Conservation (phyloP, 2,888 invertebrate genomes). For the Antheraea yamamai region DNA sequence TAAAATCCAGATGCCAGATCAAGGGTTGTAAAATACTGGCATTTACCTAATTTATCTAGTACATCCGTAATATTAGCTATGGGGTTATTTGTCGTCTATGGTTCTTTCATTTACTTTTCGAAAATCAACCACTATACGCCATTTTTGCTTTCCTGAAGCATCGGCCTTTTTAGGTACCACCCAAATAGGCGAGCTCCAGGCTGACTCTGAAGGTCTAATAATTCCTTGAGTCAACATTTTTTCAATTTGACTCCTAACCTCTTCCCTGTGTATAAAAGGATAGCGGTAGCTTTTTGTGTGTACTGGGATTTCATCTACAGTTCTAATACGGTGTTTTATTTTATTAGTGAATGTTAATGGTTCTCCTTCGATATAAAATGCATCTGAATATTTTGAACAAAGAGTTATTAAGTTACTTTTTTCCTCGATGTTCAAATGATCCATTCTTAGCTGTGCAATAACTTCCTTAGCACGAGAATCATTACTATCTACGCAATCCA, state of each 20-base stretch:
- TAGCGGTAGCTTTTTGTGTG: slow-evolving; percentile 27
- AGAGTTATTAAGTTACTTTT: too few species aligned
- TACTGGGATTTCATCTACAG: slow-evolving; percentile 23
- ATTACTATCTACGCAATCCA: slow-evolving; percentile 28
- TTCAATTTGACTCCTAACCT: slow-evolving; percentile 24
- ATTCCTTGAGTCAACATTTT: slow-evolving; percentile 27
- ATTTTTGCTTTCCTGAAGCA: slow-evolving; percentile 31
- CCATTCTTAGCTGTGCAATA: slow-evolving; percentile 36
- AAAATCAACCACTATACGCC: slow-evolving; percentile 32
- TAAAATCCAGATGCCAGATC: slow-evolving; percentile 29
- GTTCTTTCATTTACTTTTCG: slow-evolving; percentile 37
- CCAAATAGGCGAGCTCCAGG: slow-evolving; percentile 22
- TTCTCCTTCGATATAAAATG: too few species aligned
- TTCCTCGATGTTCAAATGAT: slow-evolving; percentile 41
- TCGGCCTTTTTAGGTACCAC: slow-evolving; percentile 25
- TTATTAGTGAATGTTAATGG: slow-evolving; percentile 28
- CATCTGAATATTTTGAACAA: too few species aligned
- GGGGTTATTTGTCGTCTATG: slow-evolving; percentile 34
- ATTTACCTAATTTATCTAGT: too few species aligned
- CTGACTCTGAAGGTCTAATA: slow-evolving; percentile 19
- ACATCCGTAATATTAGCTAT: slow-evolving; percentile 36
- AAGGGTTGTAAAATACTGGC: slow-evolving; percentile 32
- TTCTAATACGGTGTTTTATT: slow-evolving; percentile 24
- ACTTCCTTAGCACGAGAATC: slow-evolving; percentile 28
- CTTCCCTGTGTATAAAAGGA: slow-evolving; percentile 24